Percentiles rank a stretch among this genome's conserved stretches.
Evolutionary conservation across 2,113 vertebrate species (phyloP).

Genomic region (Prunella himalayana): DNA sequence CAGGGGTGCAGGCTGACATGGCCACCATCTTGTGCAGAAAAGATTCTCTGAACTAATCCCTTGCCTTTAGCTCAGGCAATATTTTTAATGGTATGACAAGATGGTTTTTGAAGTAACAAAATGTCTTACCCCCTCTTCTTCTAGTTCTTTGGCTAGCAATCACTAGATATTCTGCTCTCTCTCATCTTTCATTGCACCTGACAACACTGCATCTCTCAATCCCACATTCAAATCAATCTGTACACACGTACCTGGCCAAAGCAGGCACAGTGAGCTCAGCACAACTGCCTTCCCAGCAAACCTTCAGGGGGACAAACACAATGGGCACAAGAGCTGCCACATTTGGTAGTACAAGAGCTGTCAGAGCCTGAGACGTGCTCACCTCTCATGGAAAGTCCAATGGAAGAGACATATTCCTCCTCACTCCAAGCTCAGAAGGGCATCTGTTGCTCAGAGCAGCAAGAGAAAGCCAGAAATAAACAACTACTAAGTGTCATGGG

Average conservation of each 20-base stretch:
- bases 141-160: not conserved
- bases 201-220: not conserved
- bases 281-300: not conserved
- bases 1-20: not conserved
- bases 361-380: not conserved
- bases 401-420: not conserved
- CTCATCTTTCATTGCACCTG: not conserved
- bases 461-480: not conserved
- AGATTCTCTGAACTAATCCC: not conserved
- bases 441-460: not conserved
- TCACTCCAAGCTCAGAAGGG: not conserved
- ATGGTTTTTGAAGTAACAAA: not conserved
- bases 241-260: accelerated
- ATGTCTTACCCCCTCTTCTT: not conserved
- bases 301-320: accelerated
- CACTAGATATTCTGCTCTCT: not conserved
- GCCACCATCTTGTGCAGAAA: not conserved
- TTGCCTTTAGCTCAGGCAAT: not conserved
- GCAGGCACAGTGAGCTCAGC: accelerated
- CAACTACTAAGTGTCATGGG: not conserved
- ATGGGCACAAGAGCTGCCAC: not conserved
- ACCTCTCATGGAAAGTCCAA: not conserved
- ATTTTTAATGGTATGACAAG: not conserved
- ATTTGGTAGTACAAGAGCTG: not conserved
- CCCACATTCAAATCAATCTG: not conserved